Evolutionary conservation across 2,113 vertebrate genomes (phyloP).

Genomic region (Tachuris rubrigastra): DNA sequence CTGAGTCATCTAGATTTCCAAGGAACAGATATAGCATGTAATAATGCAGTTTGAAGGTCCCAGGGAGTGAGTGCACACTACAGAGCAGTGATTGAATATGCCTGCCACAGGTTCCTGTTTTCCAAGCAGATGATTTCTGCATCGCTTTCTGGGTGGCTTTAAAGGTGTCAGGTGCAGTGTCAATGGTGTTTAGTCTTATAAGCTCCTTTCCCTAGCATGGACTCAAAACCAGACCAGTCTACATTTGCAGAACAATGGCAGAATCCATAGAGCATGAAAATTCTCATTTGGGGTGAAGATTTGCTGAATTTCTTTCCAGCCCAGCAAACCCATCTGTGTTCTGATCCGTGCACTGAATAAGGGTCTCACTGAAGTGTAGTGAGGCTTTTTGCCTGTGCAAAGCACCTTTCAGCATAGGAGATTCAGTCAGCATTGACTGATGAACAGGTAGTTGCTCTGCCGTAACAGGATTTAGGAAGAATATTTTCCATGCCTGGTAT

Average conservation of each 20-base stretch:
- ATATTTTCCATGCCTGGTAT: background rate
- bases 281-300: background rate
- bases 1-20: background rate
- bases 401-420: background rate
- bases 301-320: background rate
- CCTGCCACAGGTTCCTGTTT: background rate
- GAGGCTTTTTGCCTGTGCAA: background rate
- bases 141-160: background rate
- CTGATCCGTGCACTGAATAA: background rate
- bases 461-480: background rate
- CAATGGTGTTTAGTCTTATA: background rate
- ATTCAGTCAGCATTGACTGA: background rate
- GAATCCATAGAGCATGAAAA: background rate
- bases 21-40: background rate
- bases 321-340: background rate
- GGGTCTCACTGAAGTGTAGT: background rate
- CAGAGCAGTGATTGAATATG: background rate
- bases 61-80: rapidly evolving
- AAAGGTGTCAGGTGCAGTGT: background rate
- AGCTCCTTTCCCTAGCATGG: background rate
- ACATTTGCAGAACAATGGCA: background rate
- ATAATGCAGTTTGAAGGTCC: background rate
- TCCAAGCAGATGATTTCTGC: background rate
- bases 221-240: background rate
- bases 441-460: background rate